These are phyloP conservation scores for Donacobius atricapilla DNA, from an alignment of 2,113 vertebrate species.

Conservation along the genomic window DNA sequence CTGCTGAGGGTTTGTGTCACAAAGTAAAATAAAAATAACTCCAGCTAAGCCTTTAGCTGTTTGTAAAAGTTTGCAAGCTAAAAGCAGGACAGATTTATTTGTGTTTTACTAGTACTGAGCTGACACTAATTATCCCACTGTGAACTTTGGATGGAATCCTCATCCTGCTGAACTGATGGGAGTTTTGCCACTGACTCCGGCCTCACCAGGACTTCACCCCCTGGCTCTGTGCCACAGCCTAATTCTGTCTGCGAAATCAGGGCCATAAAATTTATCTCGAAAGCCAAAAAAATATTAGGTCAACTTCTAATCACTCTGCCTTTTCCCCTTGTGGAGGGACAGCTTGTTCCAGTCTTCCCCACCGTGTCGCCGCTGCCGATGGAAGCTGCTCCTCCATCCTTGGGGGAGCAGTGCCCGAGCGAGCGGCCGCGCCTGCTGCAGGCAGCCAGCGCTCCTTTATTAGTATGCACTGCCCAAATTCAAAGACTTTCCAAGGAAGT, in stretches of 20 bases:
- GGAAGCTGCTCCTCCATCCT: not conserved
- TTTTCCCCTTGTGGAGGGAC: not conserved
- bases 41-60: not conserved
- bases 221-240: not conserved
- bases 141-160: constrained; percentile 37
- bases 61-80: not conserved
- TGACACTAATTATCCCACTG: constrained; percentile 14
- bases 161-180: not conserved
- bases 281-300: constrained; percentile 22
- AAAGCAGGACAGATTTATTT: not conserved
- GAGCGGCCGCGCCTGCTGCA: not conserved
- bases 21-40: not conserved
- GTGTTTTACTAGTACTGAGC: not conserved
- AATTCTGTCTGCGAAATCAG: not conserved
- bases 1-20: not conserved
- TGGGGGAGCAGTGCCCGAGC: not conserved
- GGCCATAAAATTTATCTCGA: not conserved
- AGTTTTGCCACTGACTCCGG: not conserved
- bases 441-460: not conserved
- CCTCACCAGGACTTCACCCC: not conserved
- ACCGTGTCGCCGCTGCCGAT: not conserved
- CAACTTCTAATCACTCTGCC: not conserved
- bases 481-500: constrained; percentile 68
- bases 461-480: constrained; percentile 62
- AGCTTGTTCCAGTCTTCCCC: not conserved